Percentiles rank a stretch among this genome's conserved stretches.
Evolutionary conservation across 2,888 invertebrate species (phyloP).

Genomic region (Odontocolon sp.): DNA sequence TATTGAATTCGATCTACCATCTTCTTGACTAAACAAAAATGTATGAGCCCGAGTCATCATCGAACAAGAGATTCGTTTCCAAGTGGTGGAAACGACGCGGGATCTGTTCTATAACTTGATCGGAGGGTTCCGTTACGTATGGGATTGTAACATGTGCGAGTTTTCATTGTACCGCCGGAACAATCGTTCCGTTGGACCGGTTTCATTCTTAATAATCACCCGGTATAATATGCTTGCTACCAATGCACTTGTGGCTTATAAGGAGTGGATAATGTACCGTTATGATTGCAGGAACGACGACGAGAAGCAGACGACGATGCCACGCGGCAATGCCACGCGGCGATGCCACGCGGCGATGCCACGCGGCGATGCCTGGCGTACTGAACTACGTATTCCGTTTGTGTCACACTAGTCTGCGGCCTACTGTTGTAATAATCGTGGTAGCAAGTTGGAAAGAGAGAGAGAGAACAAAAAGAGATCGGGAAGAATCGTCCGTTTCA

Average conservation of each 20-base stretch:
- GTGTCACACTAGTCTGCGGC: slow-evolving; percentile 65
- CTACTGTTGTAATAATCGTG: slow-evolving; percentile 77
- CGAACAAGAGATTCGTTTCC: too few species aligned
- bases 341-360: slow-evolving; percentile 36
- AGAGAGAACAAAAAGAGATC: too few species aligned
- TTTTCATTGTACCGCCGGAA: too few species aligned
- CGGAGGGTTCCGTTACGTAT: too few species aligned
- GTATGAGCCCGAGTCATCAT: too few species aligned
- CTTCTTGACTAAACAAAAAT: too few species aligned
- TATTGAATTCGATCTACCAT: slow-evolving; percentile 59
- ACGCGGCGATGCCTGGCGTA: slow-evolving; percentile 1
- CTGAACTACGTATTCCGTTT: slow-evolving; percentile 50
- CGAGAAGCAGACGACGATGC: slow-evolving; percentile 40
- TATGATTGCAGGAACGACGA: slow-evolving; percentile 74
- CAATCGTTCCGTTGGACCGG: slow-evolving; percentile 58
- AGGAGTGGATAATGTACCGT: slow-evolving; percentile 78
- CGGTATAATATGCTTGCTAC: slow-evolving; percentile 59
- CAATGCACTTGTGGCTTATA: slow-evolving; percentile 59
- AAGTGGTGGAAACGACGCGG: too few species aligned
- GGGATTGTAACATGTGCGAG: too few species aligned
- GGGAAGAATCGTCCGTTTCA: too few species aligned
- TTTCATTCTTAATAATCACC: slow-evolving; percentile 66
- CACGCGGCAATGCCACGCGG: too few species aligned
- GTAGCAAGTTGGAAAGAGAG: too few species aligned
- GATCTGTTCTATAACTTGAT: too few species aligned